Evolutionary conservation across 2,888 invertebrate species (phyloP).

Genomic region (Empis stercorea): DNA sequence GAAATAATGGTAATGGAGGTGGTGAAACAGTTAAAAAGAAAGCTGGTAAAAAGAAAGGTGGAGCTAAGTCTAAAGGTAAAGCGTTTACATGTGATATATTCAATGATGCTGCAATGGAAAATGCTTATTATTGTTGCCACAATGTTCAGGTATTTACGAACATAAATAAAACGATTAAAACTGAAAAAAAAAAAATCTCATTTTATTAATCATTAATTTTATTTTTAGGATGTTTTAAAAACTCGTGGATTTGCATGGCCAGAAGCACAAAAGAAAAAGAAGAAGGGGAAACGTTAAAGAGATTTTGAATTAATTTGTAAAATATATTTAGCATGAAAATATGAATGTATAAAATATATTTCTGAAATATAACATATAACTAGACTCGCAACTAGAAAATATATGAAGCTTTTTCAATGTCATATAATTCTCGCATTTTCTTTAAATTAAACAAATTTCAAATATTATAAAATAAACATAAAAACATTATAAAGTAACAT

Average conservation of each 20-base stretch:
- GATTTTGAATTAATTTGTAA: no score
- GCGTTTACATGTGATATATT: conserved; percentile 72
- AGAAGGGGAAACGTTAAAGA: conserved; percentile 50
- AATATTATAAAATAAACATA: no score
- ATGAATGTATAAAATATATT: no score
- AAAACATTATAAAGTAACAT: no score
- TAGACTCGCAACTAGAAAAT: no score
- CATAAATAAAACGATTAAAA: neutral
- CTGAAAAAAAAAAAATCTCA: neutral
- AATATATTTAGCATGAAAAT: no score
- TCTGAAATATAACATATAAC: no score
- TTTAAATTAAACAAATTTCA: no score
- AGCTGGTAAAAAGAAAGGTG: conserved; percentile 38
- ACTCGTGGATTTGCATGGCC: conserved; percentile 84
- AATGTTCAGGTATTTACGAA: conserved; percentile 58
- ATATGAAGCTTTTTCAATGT: no score
- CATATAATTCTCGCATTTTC: no score
- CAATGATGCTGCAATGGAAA: conserved; percentile 83
- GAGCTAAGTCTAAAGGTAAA: conserved; percentile 38
- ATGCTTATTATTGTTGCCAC: conserved; percentile 87
- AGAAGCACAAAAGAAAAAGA: conserved; percentile 76
- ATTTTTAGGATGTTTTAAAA: conserved; percentile 58
- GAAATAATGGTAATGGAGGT: conserved; percentile 28
- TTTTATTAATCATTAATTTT: neutral
- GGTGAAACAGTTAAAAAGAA: conserved; percentile 38